phyloP scores from a whole-genome alignment of 2,797 vertebrate species.

The Leptoclinus maculatus region DNA sequence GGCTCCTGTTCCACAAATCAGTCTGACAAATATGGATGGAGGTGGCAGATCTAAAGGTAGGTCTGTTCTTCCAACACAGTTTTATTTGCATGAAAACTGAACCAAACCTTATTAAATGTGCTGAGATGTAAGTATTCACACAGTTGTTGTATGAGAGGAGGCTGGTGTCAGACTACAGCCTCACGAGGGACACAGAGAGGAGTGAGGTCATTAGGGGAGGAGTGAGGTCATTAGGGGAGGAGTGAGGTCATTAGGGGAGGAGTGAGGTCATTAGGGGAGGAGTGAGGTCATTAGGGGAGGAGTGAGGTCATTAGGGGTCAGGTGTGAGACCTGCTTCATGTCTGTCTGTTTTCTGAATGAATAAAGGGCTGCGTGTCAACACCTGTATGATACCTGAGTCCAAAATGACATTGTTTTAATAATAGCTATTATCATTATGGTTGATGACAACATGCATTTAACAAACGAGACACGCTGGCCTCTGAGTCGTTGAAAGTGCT shows the following conservation, averaged over 20 bases:
- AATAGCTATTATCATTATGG: background rate
- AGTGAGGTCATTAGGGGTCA: no score
- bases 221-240: conserved; percentile 40
- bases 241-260: no score
- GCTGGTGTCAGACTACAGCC: background rate
- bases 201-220: conserved; percentile 35
- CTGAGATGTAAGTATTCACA: background rate
- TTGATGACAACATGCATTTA: background rate
- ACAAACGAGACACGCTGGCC: background rate
- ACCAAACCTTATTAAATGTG: background rate
- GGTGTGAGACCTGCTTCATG: no score
- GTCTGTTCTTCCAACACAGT: background rate
- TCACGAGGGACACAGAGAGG: background rate
- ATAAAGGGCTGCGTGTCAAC: no score
- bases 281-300: no score
- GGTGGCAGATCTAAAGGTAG: conserved; percentile 43
- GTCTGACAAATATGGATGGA: conserved; percentile 47
- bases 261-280: no score
- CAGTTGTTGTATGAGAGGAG: background rate
- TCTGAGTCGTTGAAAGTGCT: background rate
- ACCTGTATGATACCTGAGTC: no score
- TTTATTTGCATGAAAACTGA: background rate
- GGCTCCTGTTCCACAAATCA: background rate
- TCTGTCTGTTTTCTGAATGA: no score
- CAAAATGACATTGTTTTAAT: background rate